phyloP scores from a whole-genome alignment of 2,888 invertebrate genomes.

The Drepanosiphum platanoidis region DNA sequence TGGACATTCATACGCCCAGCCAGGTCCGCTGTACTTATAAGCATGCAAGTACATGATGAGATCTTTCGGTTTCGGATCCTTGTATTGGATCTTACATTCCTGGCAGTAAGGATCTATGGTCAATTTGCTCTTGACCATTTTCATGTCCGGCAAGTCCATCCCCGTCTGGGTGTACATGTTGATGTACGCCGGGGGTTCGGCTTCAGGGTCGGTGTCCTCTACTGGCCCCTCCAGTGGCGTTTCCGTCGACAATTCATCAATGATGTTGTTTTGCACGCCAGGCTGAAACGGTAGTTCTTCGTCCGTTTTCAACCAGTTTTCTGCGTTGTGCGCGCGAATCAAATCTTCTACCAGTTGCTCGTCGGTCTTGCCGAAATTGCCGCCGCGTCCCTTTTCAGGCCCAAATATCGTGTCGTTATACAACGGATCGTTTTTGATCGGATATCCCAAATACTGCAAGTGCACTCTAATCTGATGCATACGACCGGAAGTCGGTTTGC shows the following conservation, averaged over 20 bases:
- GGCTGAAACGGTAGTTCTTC: constrained; percentile 68
- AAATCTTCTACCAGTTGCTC: constrained; percentile 88
- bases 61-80: constrained; percentile 90
- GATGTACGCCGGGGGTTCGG: too few relatives aligned
- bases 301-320: constrained; percentile 92
- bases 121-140: constrained; percentile 77
- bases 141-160: constrained; percentile 77
- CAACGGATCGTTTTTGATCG: constrained; percentile 95
- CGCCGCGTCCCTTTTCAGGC: constrained; percentile 88
- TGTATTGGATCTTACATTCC: constrained; percentile 89
- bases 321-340: constrained; percentile 91
- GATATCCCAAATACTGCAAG: constrained; percentile 95
- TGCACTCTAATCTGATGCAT: constrained; percentile 99
- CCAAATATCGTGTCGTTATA: constrained; percentile 98
- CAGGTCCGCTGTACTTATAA: constrained; percentile 89
- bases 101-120: constrained; percentile 87
- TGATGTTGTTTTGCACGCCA: constrained; percentile 64
- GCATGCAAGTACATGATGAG: constrained; percentile 96
- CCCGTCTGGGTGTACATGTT: constrained; percentile 88
- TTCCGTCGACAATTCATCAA: background rate
- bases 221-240: background rate
- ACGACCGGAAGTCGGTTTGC: constrained; percentile 93
- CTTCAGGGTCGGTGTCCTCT: constrained; percentile 64
- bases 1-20: constrained; percentile 92
- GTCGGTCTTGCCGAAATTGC: constrained; percentile 88